A percentile compares a stretch with the other conserved stretches of the same genome.
These are phyloP conservation scores for Euura saliciscinereae DNA, from an alignment of 1,140 invertebrate species.

Conservation along the genomic window DNA sequence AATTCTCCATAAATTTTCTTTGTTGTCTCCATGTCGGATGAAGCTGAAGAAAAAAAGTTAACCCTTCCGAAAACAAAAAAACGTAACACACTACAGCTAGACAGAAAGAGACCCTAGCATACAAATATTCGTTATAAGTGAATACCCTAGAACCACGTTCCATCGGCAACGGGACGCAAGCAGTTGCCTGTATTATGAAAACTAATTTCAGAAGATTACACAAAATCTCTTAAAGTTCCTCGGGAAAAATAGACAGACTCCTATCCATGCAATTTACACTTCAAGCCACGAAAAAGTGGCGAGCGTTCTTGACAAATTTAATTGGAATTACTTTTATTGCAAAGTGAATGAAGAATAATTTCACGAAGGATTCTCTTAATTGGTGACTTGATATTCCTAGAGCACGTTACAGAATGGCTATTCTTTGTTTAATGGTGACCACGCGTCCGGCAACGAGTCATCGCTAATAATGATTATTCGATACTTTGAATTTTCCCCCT, in stretches of 20 bases:
- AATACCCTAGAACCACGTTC: not conserved
- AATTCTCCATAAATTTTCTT: constrained; percentile 2
- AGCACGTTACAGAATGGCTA: too few species aligned
- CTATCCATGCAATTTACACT: too few species aligned
- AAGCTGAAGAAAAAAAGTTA: not conserved
- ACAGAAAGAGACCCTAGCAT: not conserved
- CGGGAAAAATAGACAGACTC: not conserved
- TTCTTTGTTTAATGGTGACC: too few species aligned
- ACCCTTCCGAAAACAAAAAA: constrained; percentile 2
- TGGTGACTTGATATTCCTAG: too few species aligned
- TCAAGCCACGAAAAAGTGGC: too few species aligned
- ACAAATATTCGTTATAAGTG: constrained; percentile 10
- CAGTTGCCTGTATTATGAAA: not conserved
- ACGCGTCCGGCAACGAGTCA: too few species aligned
- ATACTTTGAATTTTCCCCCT: not conserved
- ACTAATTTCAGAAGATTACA: constrained; percentile 10
- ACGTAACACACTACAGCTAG: not conserved
- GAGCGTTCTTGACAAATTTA: too few species aligned
- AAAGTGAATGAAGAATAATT: too few species aligned
- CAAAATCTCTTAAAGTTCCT: not conserved
- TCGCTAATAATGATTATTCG: too few species aligned
- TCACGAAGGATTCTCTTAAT: too few species aligned
- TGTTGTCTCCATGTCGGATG: not conserved
- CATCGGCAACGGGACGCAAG: not conserved
- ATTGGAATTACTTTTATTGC: too few species aligned